Evolutionary conservation across 2,888 invertebrate genomes (phyloP), one percentile per base, ranked within the genome.

Genomic region (Eubasilissa splendida): DNA sequence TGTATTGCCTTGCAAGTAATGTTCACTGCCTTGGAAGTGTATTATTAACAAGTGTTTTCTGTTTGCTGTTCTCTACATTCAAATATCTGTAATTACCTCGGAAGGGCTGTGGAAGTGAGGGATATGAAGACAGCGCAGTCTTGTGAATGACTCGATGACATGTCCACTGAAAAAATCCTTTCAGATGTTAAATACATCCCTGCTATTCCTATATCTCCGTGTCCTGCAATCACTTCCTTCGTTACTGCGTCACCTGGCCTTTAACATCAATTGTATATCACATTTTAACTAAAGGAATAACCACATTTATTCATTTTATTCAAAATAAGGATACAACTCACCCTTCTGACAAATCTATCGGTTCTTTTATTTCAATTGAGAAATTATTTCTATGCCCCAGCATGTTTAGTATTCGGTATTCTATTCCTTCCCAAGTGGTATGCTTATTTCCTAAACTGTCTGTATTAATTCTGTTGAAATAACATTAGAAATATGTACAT

Each of bases 81-180:
- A 42, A 42, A 42, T 42, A 1, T 22, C n/a, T n/a, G 9, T 60
- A 3, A 60, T 59, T 86, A 92, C 94, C 94, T 93, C 52, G 96
- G 95, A 79, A 96, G 88, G 4, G 96, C 96, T 70, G 94, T 95
- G 2, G 96, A 96, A 81, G 95, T 93, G 5, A 95, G 87, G 0
- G 95, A 94, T 71, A 96, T 92, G 86, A 96, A 96, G 1, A 93
- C 91, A 5, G 95, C 96, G 86, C 96, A 96, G 86, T 96, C 96
- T 81, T 92, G 91, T 3, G 93, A 92, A 87, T 95, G 94, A 0
- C 93, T 89, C 71, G 90, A 88, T 0, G 94, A 92, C 86, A 93
- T 90, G 83, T 94, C 94, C 84, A 93, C 90, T 9, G 88, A 86
- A 3, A 86, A 85, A 9, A 87, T 83, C 80, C 92, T 88, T 76